phyloP scores from a whole-genome alignment of 2,797 vertebrate genomes.

The Coregonus sp. region DNA sequence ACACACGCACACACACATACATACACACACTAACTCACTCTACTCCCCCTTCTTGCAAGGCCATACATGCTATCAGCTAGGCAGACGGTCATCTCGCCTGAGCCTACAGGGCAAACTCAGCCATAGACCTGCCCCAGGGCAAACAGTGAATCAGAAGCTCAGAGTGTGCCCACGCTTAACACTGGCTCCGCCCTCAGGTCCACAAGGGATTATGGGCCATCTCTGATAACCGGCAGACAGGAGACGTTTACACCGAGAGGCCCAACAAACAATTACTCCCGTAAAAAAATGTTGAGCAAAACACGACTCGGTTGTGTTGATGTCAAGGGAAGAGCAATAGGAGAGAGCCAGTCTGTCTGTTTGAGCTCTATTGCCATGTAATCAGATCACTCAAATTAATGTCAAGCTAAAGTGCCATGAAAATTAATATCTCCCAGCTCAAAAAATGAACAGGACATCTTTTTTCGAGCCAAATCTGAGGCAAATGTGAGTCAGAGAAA shows the following conservation, averaged over 20 bases:
- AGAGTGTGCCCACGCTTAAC: constrained; percentile 33
- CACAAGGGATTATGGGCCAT: constrained; percentile 25
- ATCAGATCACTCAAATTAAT: neutral
- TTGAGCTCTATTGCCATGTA: neutral
- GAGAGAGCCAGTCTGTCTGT: neutral
- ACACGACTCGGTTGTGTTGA: constrained; percentile 16
- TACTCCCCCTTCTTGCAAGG: constrained; percentile 7
- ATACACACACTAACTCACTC: neutral
- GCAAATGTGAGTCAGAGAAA: neutral
- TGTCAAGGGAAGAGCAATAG: neutral
- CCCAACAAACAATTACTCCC: neutral
- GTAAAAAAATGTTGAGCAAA: constrained; percentile 23
- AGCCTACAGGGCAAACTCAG: constrained; percentile 52
- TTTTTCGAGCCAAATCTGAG: neutral
- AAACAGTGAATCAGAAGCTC: constrained; percentile 25
- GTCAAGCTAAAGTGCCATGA: neutral
- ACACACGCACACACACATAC: neutral
- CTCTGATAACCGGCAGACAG: constrained; percentile 25
- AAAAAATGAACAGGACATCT: too few relatives aligned
- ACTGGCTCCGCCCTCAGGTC: constrained; percentile 17
- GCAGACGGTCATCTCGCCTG: constrained; percentile 16
- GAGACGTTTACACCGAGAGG: constrained; percentile 24
- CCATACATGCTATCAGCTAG: constrained; percentile 27
- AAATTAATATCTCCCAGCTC: neutral
- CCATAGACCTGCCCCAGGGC: constrained; percentile 50